Evolutionary conservation across 64 coral and sea anemone species (phyloP).

Genomic region (Porites australiensis): DNA sequence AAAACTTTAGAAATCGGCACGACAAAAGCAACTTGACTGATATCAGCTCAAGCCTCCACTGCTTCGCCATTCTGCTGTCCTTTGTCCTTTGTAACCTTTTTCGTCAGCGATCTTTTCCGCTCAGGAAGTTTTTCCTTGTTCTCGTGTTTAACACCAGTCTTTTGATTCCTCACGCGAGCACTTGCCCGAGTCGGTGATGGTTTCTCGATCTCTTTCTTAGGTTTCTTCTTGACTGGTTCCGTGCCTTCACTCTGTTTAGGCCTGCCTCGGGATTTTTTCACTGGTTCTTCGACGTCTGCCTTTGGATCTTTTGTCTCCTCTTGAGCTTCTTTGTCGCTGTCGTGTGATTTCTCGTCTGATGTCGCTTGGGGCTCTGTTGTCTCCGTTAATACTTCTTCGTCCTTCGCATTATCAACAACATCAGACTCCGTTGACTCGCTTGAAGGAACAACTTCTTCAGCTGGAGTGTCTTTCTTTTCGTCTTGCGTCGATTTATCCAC

Average conservation of each 20-base stretch:
- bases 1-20: too few species aligned
- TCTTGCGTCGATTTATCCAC: slow-evolving; percentile 16
- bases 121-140: slow-evolving; percentile 48
- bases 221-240: slow-evolving; percentile 60
- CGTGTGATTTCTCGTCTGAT: slow-evolving; percentile 43
- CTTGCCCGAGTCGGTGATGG: slow-evolving; percentile 53
- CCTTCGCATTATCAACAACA: not conserved
- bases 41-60: not conserved
- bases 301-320: slow-evolving; percentile 6
- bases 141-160: slow-evolving; percentile 45
- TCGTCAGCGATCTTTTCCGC: slow-evolving; percentile 51
- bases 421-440: slow-evolving; percentile 33
- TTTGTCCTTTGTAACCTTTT: slow-evolving; percentile 30
- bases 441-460: not conserved
- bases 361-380: slow-evolving; percentile 11
- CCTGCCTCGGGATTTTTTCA: slow-evolving; percentile 71
- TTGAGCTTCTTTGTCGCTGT: slow-evolving; percentile 15
- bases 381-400: not conserved
- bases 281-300: slow-evolving; percentile 16
- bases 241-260: slow-evolving; percentile 59
- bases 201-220: slow-evolving; percentile 60
- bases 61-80: slow-evolving; percentile 17
- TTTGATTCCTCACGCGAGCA: slow-evolving; percentile 67
- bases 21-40: too few species aligned
- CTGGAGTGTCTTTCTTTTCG: not conserved